Evolutionary conservation across 2,888 invertebrate species (phyloP).

Genomic region (Catocala sponsa): DNA sequence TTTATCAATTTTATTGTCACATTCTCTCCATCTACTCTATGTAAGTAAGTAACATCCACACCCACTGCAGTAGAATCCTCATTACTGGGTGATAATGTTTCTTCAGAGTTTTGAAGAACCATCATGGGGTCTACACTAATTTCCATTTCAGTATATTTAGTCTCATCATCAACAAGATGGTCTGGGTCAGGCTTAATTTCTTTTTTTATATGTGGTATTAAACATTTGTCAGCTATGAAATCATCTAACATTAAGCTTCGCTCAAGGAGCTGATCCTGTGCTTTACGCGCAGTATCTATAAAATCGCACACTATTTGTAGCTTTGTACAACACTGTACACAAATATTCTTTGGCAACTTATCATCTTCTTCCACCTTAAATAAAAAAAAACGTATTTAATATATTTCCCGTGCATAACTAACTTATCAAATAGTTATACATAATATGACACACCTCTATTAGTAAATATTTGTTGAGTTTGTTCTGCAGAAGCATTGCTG

Average conservation of each 20-base stretch:
- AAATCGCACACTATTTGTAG: slow-evolving; percentile 90
- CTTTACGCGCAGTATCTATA: slow-evolving; percentile 89
- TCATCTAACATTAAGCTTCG: slow-evolving; percentile 76
- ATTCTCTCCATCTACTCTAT: slow-evolving; percentile 66
- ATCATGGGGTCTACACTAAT: slow-evolving; percentile 91
- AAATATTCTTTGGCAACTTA: slow-evolving; percentile 91
- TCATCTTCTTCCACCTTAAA: slow-evolving; percentile 90
- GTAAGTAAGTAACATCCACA: slow-evolving; percentile 61
- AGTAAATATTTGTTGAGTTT: slow-evolving; percentile 91
- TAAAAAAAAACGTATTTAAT: background rate
- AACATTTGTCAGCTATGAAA: slow-evolving; percentile 44
- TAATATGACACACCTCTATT: slow-evolving; percentile 86
- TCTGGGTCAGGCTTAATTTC: slow-evolving; percentile 48
- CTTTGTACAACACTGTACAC: slow-evolving; percentile 89
- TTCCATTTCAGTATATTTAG: slow-evolving; percentile 88
- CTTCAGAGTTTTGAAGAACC: slow-evolving; percentile 89
- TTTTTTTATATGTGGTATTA: slow-evolving; percentile 4
- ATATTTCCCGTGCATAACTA: no score
- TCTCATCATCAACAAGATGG: slow-evolving; percentile 55
- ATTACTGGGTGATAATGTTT: slow-evolving; percentile 56
- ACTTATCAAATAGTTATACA: no score
- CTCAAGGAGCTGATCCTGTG: slow-evolving; percentile 87
- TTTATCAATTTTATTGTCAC: slow-evolving; percentile 77
- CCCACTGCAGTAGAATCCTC: slow-evolving; percentile 45
- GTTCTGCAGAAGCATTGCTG: slow-evolving; percentile 89